phyloP scores from a whole-genome alignment of 1,140 invertebrate species.

The Lordiphosa stackelbergi region DNA sequence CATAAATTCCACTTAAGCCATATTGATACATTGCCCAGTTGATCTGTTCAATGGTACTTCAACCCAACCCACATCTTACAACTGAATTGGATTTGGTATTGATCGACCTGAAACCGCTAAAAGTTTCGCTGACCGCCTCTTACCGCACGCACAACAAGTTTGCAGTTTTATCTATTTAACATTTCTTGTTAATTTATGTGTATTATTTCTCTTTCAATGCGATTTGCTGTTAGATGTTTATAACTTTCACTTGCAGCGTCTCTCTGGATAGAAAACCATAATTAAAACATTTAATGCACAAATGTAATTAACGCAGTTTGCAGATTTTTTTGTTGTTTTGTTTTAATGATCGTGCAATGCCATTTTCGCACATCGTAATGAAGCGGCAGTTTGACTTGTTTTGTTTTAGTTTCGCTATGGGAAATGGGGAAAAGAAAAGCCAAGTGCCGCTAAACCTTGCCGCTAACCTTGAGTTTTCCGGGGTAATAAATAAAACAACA shows the following conservation, averaged over 20 bases:
- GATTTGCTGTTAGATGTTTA: conserved; percentile 16
- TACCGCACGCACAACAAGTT: conserved; percentile 14
- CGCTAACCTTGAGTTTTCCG: conserved; percentile 17
- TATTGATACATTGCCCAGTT: too few relatives aligned
- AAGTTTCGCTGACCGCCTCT: not conserved
- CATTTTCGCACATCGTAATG: conserved; percentile 3
- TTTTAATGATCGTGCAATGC: conserved; percentile 5
- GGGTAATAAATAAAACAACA: conserved; percentile 8
- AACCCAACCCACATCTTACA: too few relatives aligned
- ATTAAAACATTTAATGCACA: conserved; percentile 23
- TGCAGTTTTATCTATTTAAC: conserved; percentile 16
- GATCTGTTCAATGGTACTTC: too few relatives aligned
- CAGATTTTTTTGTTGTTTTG: conserved; percentile 2
- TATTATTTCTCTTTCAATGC: conserved; percentile 13
- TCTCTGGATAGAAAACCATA: conserved; percentile 8
- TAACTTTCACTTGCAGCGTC: conserved; percentile 6
- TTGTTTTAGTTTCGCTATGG: conserved; percentile 1
- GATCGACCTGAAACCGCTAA: too few relatives aligned
- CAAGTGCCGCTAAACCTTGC: conserved; percentile 9
- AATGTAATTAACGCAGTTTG: conserved; percentile 14
- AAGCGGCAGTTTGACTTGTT: not conserved
- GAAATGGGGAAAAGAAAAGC: conserved; percentile 16
- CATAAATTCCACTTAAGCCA: too few relatives aligned
- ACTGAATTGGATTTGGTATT: too few relatives aligned
- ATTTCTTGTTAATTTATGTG: conserved; percentile 12